These are phyloP conservation scores for Girardinus metallicus DNA, from an alignment of 2,797 vertebrate species.

Conservation along the genomic window DNA sequence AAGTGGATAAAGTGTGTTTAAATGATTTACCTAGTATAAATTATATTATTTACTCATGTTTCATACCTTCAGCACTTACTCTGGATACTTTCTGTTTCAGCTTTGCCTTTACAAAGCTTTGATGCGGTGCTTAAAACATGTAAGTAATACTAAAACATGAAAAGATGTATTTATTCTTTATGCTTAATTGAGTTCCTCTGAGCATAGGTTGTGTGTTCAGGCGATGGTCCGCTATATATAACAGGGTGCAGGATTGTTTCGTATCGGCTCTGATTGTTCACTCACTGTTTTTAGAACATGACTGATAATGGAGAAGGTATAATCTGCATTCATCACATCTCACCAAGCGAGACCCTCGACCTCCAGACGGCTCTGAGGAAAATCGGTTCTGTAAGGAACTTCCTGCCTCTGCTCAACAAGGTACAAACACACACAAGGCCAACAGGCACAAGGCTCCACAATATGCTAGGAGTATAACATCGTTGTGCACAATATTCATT, in stretches of 20 bases:
- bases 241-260: background rate
- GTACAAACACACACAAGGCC: slow-evolving; percentile 28
- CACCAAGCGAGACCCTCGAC: background rate
- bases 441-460: background rate
- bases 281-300: slow-evolving; percentile 8
- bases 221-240: background rate
- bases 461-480: background rate
- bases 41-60: background rate
- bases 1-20: background rate
- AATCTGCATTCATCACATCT: slow-evolving; percentile 49
- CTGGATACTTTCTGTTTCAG: slow-evolving; percentile 41
- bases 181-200: background rate
- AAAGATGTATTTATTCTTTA: background rate
- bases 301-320: accelerated
- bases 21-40: background rate
- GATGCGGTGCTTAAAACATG: slow-evolving; percentile 29
- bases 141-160: slow-evolving; percentile 34
- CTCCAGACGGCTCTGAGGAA: slow-evolving; percentile 34
- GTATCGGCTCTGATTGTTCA: background rate
- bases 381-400: slow-evolving; percentile 20
- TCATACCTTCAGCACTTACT: background rate
- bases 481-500: background rate
- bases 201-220: background rate
- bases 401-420: slow-evolving; percentile 67
- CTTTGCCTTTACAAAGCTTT: slow-evolving; percentile 39